phyloP scores from a whole-genome alignment of 2,113 vertebrate genomes.

The Asarcornis scutulata region DNA sequence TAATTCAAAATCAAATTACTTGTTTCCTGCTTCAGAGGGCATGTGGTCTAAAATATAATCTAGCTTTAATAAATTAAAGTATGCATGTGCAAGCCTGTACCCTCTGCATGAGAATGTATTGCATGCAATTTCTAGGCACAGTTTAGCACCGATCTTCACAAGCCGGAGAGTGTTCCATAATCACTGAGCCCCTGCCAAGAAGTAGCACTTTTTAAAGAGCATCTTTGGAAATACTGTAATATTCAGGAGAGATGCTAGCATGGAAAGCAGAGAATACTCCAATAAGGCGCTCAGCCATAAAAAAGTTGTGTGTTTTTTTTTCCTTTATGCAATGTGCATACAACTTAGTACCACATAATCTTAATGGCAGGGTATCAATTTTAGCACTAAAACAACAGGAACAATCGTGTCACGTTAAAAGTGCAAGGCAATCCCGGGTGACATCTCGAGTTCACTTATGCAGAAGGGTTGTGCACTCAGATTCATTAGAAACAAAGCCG shows the following conservation, averaged over 20 bases:
- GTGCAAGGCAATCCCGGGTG: background rate
- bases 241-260: background rate
- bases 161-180: background rate
- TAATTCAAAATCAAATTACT: slow-evolving; percentile 70
- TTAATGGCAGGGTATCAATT: slow-evolving; percentile 37
- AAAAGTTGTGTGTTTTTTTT: background rate
- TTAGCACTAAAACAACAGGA: slow-evolving; percentile 36
- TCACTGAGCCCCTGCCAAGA: background rate
- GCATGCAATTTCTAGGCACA: background rate
- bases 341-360: slow-evolving; percentile 24
- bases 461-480: slow-evolving; percentile 7
- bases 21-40: slow-evolving; percentile 58
- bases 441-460: background rate
- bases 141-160: background rate
- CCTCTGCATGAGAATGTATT: background rate
- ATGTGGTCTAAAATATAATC: slow-evolving; percentile 52
- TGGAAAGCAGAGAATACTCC: background rate
- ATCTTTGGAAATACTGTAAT: background rate
- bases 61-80: slow-evolving; percentile 56
- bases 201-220: background rate
- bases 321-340: slow-evolving; percentile 40
- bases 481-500: background rate
- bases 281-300: background rate
- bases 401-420: slow-evolving; percentile 16
- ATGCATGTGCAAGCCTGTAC: background rate